These are phyloP conservation scores for Brachionus calyciflorus DNA, from an alignment of 1,140 invertebrate genomes.

Conservation along the genomic window DNA sequence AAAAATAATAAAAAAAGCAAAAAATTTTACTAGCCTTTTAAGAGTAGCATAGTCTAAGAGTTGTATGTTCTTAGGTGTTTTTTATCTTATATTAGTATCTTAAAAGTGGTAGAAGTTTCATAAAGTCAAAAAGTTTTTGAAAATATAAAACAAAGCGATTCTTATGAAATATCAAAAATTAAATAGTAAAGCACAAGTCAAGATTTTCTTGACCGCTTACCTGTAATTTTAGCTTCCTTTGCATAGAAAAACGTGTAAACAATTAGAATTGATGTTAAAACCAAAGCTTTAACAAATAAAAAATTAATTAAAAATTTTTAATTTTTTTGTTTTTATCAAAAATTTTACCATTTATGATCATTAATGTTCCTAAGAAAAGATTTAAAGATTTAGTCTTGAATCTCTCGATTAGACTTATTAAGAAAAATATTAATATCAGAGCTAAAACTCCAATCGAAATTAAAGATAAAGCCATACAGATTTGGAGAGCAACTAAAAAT, in stretches of 20 bases:
- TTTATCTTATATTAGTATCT: too few species aligned
- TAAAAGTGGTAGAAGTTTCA: too few species aligned
- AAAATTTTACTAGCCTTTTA: too few species aligned
- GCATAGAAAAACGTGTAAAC: slow-evolving; percentile 44
- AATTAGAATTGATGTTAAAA: slow-evolving; percentile 14
- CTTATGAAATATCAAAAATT: too few species aligned
- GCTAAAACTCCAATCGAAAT: background rate
- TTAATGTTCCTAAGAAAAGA: slow-evolving; percentile 16
- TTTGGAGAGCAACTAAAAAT: slow-evolving; percentile 12
- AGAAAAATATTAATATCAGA: slow-evolving; percentile 14
- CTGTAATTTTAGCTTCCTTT: slow-evolving; percentile 34
- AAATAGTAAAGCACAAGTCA: too few species aligned
- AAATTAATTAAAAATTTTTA: background rate
- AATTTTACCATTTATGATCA: slow-evolving; percentile 18
- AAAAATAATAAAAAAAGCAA: too few species aligned
- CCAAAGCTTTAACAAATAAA: background rate
- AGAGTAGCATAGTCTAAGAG: too few species aligned
- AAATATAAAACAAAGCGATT: background rate
- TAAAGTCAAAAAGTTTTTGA: too few species aligned
- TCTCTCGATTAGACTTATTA: slow-evolving; percentile 33
- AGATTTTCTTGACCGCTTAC: too few species aligned
- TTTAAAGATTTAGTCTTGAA: slow-evolving; percentile 38
- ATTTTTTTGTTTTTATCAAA: background rate
- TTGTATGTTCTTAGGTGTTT: too few species aligned
- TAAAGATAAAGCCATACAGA: slow-evolving; percentile 5